A percentile compares a stretch with the other conserved stretches of the same genome.
phyloP scores from a whole-genome alignment of 2,797 vertebrate species.

The Holocentrus rufus region DNA sequence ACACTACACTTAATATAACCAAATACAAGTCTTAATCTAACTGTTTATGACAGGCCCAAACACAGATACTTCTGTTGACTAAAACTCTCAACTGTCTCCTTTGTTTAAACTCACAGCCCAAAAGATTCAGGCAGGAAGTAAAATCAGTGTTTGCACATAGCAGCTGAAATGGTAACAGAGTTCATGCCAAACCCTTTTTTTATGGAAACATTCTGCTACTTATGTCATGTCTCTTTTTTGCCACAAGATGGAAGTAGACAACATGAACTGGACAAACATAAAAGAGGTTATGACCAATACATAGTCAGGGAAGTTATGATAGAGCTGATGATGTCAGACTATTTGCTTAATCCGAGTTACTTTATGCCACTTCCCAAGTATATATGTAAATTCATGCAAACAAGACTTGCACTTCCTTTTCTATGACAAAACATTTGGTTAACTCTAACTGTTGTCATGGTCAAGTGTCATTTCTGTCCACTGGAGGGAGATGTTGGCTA shows the following conservation, averaged over 20 bases:
- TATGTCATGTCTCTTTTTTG: constrained; percentile 3
- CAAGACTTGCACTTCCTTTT: neutral
- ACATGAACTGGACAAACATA: neutral
- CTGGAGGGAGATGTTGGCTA: constrained; percentile 40
- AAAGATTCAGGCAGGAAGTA: too few relatives aligned
- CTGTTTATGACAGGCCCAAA: neutral
- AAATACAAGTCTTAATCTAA: neutral
- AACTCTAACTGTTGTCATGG: neutral
- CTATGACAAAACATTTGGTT: neutral
- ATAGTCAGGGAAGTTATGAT: neutral
- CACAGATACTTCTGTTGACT: too few relatives aligned
- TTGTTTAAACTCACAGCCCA: too few relatives aligned
- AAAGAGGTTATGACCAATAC: neutral
- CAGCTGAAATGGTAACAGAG: too few relatives aligned
- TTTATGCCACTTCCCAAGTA: neutral
- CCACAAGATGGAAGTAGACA: constrained; percentile 17
- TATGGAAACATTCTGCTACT: neutral
- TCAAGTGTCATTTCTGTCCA: constrained; percentile 21
- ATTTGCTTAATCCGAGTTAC: too few relatives aligned
- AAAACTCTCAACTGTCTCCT: too few relatives aligned
- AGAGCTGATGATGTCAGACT: too few relatives aligned
- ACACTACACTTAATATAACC: neutral
- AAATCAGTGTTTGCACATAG: too few relatives aligned
- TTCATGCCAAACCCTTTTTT: too few relatives aligned
- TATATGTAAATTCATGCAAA: too few relatives aligned